Evolutionary conservation across 2,888 invertebrate species (phyloP), one percentile per base, ranked within the genome.

Genomic region (Aquatica leii): DNA sequence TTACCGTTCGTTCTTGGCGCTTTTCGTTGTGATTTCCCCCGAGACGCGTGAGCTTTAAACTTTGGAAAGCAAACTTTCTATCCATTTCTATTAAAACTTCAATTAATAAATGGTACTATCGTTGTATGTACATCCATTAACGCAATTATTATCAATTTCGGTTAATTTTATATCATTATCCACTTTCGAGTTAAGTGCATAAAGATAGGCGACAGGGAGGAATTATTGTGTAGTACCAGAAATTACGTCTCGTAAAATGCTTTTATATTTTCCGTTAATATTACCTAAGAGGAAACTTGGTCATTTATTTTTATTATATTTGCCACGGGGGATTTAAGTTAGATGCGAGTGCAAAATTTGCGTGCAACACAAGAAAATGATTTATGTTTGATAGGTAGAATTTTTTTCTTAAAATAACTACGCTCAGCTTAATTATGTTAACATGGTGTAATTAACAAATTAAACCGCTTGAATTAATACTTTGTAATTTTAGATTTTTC

Each of bases 1-100:
- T 67, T 67, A 37, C 60, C 62, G 34, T 59, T 54, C 55, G 24
- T 24, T 24, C 24, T 24, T 56, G 31, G 48, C 35, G 60, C 62
- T 67, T 62, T 62, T 58, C 53, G 34, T 24, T 24, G 24, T 67
- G 60, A 67, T 67, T 67, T 67, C 67, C 67, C 67, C 31, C 18
- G 67, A 54, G 67, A 54, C 46, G 14, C 50, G 48, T n/a, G 35
- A 49, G 58, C 55, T 67, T 59, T 61, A 65, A 65, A 58, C 37
- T 46, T 3, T 9, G 3, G 14, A 46, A 46, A 14, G 17, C 2
- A 43, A 46, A 46, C 18, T 18, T 46, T 46, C 9, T 46, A 18
- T 20, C 20, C 18, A 20, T 46, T 14, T 37, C 37, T 37, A 11
- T 11, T 37, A 9, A 20, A 46, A 11, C 41, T 46, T 46, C n/a